Conservation (phyloP, 2,888 invertebrate genomes). For the Xylophagus ater region DNA sequence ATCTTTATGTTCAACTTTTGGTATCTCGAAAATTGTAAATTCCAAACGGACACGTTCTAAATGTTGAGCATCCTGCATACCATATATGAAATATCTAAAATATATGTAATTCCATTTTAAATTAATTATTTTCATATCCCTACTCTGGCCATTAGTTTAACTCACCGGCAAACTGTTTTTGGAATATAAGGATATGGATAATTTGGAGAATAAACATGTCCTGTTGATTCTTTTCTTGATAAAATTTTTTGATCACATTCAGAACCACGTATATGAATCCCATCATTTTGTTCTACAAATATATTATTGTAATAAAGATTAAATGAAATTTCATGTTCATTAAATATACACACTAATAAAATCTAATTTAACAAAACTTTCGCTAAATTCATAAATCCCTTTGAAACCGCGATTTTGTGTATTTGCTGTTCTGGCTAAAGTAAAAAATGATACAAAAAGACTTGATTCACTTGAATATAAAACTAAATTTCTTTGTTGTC, state of each 20-base stretch:
- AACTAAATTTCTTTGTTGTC: slow-evolving; percentile 91
- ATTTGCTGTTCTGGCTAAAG: slow-evolving; percentile 81
- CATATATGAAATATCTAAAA: slow-evolving; percentile 86
- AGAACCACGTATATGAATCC: slow-evolving; percentile 90
- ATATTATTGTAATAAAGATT: slow-evolving; percentile 40
- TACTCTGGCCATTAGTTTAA: too few relatives aligned
- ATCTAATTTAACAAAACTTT: slow-evolving; percentile 97
- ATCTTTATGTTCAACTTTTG: slow-evolving; percentile 54
- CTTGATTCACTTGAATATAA: slow-evolving; percentile 88
- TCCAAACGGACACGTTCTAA: slow-evolving; percentile 86
- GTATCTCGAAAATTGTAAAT: slow-evolving; percentile 83
- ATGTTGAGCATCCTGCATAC: slow-evolving; percentile 94
- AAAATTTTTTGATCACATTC: slow-evolving; percentile 98
- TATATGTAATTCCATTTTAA: too few relatives aligned
- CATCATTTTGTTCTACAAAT: slow-evolving; percentile 86
- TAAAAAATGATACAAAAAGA: slow-evolving; percentile 83
- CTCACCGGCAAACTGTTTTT: slow-evolving; percentile 84
- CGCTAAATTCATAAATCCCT: slow-evolving; percentile 97
- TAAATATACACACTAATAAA: slow-evolving; percentile 42
- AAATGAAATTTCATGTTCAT: slow-evolving; percentile 1
- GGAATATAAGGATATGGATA: slow-evolving; percentile 92
- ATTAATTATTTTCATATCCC: background rate
- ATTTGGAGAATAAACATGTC: slow-evolving; percentile 90
- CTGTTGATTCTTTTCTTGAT: slow-evolving; percentile 84
- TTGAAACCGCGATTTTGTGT: slow-evolving; percentile 97